phyloP scores from a whole-genome alignment of 2,113 vertebrate species.

The Nicator chloris region DNA sequence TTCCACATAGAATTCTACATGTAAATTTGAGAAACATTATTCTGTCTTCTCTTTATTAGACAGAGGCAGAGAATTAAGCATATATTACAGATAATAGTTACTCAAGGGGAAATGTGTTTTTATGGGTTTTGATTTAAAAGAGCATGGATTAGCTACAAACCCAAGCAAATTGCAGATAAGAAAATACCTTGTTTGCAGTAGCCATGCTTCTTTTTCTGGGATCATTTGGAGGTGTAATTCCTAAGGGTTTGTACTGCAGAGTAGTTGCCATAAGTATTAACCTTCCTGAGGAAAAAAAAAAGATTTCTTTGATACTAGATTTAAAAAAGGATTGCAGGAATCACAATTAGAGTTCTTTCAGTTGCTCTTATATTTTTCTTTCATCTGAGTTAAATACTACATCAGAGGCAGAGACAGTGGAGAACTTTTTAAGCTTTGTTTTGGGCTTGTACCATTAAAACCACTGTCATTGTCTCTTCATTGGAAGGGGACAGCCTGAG shows the following conservation, averaged over 20 bases:
- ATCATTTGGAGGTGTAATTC: background rate
- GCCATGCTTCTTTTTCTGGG: background rate
- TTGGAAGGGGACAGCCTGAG: background rate
- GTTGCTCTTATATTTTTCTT: background rate
- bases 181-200: background rate
- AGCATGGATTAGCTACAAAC: background rate
- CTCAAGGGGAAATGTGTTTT: background rate
- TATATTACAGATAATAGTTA: background rate
- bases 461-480: background rate
- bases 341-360: background rate
- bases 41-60: background rate
- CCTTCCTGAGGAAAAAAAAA: background rate
- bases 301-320: background rate
- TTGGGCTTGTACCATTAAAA: background rate
- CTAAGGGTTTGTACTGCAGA: background rate
- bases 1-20: background rate
- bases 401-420: background rate
- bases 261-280: background rate
- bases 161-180: background rate
- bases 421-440: background rate
- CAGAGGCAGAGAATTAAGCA: conserved; percentile 3
- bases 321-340: background rate
- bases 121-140: background rate
- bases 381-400: background rate
- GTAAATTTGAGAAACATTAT: background rate